Base-by-base conservation (phyloP, 2,888 invertebrate genomes). In the Drosophila neutralis region DNA sequence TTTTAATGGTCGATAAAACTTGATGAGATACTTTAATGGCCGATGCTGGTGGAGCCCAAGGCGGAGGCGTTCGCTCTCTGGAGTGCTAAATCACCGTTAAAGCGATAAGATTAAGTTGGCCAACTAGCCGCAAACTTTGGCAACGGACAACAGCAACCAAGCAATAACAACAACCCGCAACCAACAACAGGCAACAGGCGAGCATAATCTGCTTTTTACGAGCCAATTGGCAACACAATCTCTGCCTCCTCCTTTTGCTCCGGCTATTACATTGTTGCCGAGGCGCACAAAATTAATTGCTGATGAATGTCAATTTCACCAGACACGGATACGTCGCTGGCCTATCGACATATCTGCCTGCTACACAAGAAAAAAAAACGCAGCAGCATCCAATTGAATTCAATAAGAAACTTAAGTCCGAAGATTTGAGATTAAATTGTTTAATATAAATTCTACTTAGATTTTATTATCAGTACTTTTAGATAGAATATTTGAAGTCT, bases 1-100 rank as follows among this genome's bases (percentile, higher is more conserved):
- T 82, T 90, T 92, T 90, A 91, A 92, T 91, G 91, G 83, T 72
- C 90, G 87, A 91, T 92, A 92, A 92, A 92, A 91, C 88, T 89
- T 92, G 92, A 92, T 91, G 92, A 90, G 91, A 86, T 81, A 77
- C 82, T 83, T 87, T 91, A 82, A 88, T 90, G 85, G 82, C 78
- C 76, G 60, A 21, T 29, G 13, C 45, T 58, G 18, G 49, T 21
- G 45, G 49, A 52, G 51, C 31, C 31, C 8, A 27, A 29, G 69
- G 33, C 33, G 57, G n/a, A 36, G 66, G 52, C 52, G 69, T 35
- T 35, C 59, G 62, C 31, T 51, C 36, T 54, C 53, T 58, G 69
- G 69, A 78, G 90, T 84, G 89, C 87, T 83, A 86, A 86, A 90
- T 85, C 89, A 87, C 89, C 87, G 89, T 87, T 87, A 90, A 90